Evolutionary conservation across 2,888 invertebrate species (phyloP).

Genomic region (Eupithecia subfuscata): DNA sequence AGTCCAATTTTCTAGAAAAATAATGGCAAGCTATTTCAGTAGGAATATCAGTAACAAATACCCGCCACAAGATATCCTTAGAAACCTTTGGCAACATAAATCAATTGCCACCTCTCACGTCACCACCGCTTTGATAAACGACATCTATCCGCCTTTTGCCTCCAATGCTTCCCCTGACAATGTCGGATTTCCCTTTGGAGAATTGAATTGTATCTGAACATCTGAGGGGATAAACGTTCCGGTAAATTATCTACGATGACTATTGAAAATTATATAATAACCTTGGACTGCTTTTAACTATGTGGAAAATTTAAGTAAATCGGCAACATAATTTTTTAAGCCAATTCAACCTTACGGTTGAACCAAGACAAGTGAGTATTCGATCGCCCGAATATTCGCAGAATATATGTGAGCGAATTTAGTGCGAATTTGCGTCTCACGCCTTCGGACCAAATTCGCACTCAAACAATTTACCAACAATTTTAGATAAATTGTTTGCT

Average conservation of each 20-base stretch:
- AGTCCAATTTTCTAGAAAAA: not conserved
- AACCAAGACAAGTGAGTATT: too few relatives aligned
- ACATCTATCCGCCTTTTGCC: conserved; percentile 9
- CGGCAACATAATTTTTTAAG: too few relatives aligned
- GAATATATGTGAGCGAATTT: too few relatives aligned
- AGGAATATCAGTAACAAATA: not conserved
- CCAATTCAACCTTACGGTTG: too few relatives aligned
- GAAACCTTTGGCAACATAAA: conserved; percentile 21
- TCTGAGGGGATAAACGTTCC: not conserved
- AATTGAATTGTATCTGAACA: not conserved
- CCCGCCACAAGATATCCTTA: conserved; percentile 3
- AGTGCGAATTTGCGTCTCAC: too few relatives aligned
- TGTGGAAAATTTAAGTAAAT: too few relatives aligned
- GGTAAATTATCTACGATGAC: not conserved
- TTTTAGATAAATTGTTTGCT: too few relatives aligned
- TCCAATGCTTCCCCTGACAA: conserved; percentile 4
- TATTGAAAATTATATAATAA: too few relatives aligned
- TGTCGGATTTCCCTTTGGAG: conserved; percentile 1
- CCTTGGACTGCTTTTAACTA: too few relatives aligned
- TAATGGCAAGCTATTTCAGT: not conserved
- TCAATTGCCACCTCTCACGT: conserved; percentile 20
- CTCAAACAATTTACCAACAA: too few relatives aligned
- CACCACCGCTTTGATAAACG: conserved; percentile 23
- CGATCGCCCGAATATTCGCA: too few relatives aligned
- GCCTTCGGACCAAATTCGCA: too few relatives aligned